Evolutionary conservation across 2,797 vertebrate genomes (phyloP).

Genomic region (Dallia pectoralis): DNA sequence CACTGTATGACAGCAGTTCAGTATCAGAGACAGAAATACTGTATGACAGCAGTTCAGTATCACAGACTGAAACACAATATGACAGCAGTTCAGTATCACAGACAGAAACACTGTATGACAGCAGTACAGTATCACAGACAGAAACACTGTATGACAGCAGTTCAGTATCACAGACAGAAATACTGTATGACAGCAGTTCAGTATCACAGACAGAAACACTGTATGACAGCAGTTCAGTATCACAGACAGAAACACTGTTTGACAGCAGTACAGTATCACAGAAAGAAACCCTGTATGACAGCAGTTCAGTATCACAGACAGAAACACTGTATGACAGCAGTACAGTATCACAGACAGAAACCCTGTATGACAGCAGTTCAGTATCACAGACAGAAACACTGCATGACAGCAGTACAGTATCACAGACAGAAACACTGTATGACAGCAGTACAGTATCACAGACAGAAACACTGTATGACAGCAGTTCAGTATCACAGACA

Average conservation of each 20-base stretch:
- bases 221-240: conserved; percentile 11
- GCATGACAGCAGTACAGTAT: neutral
- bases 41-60: conserved; percentile 10
- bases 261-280: conserved; percentile 9
- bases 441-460: conserved; percentile 9
- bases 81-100: neutral
- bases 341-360: conserved; percentile 25
- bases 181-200: conserved; percentile 2
- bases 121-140: conserved; percentile 19
- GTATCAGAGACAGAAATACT: conserved; percentile 20
- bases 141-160: conserved; percentile 15
- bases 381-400: conserved; percentile 25
- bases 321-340: conserved; percentile 9
- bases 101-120: conserved; percentile 2
- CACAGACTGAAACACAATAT: conserved; percentile 26
- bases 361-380: conserved; percentile 9
- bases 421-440: conserved; percentile 5
- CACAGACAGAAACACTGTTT: conserved; percentile 18
- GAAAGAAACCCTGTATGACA: conserved; percentile 26
- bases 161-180: conserved; percentile 25
- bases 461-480: conserved; percentile 20
- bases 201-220: conserved; percentile 3
- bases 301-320: too few species aligned
- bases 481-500: conserved; percentile 18
- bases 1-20: conserved; percentile 17